Evolutionary conservation across 2,113 vertebrate species (phyloP).

Genomic region (Pachypanchax playfairii): DNA sequence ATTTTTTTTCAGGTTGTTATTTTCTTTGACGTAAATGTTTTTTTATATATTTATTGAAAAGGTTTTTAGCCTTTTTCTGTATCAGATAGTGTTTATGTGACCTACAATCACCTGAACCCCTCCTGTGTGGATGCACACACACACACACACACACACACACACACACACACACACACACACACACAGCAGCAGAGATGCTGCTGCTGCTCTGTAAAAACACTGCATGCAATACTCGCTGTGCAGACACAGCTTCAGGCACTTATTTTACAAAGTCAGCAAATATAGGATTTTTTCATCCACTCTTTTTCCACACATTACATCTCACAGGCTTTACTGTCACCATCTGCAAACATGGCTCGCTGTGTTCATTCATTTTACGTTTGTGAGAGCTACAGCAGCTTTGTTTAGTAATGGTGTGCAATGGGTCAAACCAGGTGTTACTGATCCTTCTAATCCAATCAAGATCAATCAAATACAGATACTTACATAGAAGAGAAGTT

Average conservation of each 20-base stretch:
- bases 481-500: not conserved
- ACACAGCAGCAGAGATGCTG: not conserved
- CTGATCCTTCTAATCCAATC: not conserved
- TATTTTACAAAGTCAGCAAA: conserved; percentile 20
- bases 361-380: not conserved
- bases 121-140: conserved; percentile 4
- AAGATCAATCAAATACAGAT: not conserved
- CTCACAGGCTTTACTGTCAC: conserved; percentile 4
- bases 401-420: not conserved
- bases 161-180: not conserved
- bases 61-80: not conserved
- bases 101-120: conserved; percentile 9
- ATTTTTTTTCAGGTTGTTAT: too few species aligned
- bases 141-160: conserved; percentile 4
- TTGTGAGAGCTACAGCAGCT: not conserved
- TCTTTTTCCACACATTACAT: conserved; percentile 8
- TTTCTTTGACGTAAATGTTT: too few species aligned
- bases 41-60: too few species aligned
- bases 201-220: conserved; percentile 6
- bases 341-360: not conserved
- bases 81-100: not conserved
- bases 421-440: not conserved
- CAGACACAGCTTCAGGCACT: not conserved
- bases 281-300: conserved; percentile 1
- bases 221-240: not conserved